A percentile compares a stretch with the other conserved stretches of the same genome.
phyloP scores from a whole-genome alignment of 1,140 invertebrate species.

The Copidosoma floridanum region DNA sequence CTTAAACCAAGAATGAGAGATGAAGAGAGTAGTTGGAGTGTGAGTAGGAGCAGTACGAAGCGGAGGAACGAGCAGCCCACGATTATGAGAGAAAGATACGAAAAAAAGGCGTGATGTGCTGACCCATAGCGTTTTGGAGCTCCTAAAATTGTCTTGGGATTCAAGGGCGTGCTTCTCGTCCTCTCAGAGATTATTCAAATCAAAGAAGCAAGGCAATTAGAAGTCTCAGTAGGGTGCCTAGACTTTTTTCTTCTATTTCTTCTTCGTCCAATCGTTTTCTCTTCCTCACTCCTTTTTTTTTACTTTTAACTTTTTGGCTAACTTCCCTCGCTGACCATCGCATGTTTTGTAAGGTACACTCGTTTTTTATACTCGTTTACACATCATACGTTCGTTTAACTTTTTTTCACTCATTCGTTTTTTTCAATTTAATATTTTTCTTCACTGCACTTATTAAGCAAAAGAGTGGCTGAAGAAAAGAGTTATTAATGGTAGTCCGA shows the following conservation, averaged over 20 bases:
- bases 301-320: constrained; percentile 1
- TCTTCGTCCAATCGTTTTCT: background rate
- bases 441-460: background rate
- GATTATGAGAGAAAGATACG: no score
- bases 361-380: background rate
- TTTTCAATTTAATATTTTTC: background rate
- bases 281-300: constrained; percentile 5
- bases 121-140: constrained; percentile 40
- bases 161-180: constrained; percentile 46
- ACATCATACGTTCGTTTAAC: background rate
- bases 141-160: constrained; percentile 38
- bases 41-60: constrained; percentile 26
- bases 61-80: constrained; percentile 6
- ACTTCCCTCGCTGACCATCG: constrained; percentile 30
- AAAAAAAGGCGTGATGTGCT: constrained; percentile 22
- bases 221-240: constrained; percentile 52
- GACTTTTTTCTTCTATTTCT: constrained; percentile 45
- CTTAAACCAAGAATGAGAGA: constrained; percentile 25
- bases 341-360: background rate
- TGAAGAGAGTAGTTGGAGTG: constrained; percentile 32
- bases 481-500: no score
- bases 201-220: constrained; percentile 54
- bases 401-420: background rate
- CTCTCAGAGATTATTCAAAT: constrained; percentile 32
- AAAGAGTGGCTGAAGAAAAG: no score